Conservation (phyloP, 2,888 invertebrate genomes). For the Tuta absoluta region DNA sequence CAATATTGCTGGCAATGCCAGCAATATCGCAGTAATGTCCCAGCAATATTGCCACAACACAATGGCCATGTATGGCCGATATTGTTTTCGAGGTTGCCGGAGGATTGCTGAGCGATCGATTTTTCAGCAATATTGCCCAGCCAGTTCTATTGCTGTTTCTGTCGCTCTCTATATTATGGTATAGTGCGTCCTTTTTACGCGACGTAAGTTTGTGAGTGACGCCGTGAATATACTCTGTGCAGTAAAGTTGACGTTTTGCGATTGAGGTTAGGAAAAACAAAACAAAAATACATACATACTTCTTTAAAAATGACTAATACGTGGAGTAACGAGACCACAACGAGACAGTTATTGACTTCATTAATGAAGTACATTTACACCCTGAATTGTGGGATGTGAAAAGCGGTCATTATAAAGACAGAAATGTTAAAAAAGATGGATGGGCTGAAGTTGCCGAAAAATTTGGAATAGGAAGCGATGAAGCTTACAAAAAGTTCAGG, state of each 20-base stretch:
- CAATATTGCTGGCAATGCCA: not conserved
- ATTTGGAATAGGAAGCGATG: slow-evolving; percentile 31
- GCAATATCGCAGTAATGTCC: not conserved
- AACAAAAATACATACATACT: slow-evolving; percentile 42
- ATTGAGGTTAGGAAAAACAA: slow-evolving; percentile 44
- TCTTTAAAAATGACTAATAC: slow-evolving; percentile 21
- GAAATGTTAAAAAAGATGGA: slow-evolving; percentile 36
- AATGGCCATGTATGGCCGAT: not conserved
- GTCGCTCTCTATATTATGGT: slow-evolving; percentile 6
- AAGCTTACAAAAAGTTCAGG: slow-evolving; percentile 39
- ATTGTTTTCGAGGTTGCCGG: slow-evolving; percentile 2
- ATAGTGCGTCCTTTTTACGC: slow-evolving; percentile 9
- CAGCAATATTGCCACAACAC: not conserved
- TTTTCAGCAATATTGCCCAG: slow-evolving; percentile 5
- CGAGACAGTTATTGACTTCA: slow-evolving; percentile 25
- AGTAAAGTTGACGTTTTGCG: slow-evolving; percentile 35
- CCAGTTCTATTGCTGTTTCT: slow-evolving; percentile 8
- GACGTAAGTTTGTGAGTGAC: slow-evolving; percentile 11
- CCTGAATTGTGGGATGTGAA: slow-evolving; percentile 20
- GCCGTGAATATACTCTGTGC: slow-evolving; percentile 41
- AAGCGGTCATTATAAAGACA: slow-evolving; percentile 26
- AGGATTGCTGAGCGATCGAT: slow-evolving; percentile 8
- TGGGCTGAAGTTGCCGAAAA: slow-evolving; percentile 34
- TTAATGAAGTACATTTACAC: slow-evolving; percentile 27
- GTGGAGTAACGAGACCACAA: slow-evolving; percentile 11